Evolutionary conservation across 1,140 invertebrate genomes (phyloP).

Genomic region (Lerema accius): DNA sequence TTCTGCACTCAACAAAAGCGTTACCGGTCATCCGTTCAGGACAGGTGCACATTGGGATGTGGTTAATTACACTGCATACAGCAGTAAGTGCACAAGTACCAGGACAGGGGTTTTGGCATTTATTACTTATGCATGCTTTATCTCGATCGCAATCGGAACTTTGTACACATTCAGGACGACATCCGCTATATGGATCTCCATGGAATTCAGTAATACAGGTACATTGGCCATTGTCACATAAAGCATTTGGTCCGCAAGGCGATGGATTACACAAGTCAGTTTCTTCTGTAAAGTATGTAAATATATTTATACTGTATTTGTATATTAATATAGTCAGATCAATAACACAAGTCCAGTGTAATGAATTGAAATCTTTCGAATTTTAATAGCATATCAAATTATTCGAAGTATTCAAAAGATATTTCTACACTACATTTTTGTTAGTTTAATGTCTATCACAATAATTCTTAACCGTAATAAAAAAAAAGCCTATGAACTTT

Average conservation of each 20-base stretch:
- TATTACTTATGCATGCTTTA: conserved; percentile 88
- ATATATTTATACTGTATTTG: conserved; percentile 28
- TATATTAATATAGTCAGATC: not conserved
- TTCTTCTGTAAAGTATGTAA: conserved; percentile 60
- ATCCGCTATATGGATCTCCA: conserved; percentile 88
- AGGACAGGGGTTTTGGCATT: conserved; percentile 89
- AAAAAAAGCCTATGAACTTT: too few relatives aligned
- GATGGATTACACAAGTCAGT: conserved; percentile 84
- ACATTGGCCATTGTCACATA: conserved; percentile 90
- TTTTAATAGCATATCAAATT: too few relatives aligned
- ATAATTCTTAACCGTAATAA: too few relatives aligned
- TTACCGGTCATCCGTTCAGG: conserved; percentile 87
- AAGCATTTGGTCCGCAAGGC: conserved; percentile 88
- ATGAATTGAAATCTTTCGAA: too few relatives aligned
- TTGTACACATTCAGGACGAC: conserved; percentile 87
- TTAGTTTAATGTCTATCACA: not conserved
- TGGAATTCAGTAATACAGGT: conserved; percentile 89
- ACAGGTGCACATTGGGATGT: conserved; percentile 89
- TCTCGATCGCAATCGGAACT: conserved; percentile 88
- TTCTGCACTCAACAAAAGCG: conserved; percentile 86
- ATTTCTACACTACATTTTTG: too few relatives aligned
- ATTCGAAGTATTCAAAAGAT: too few relatives aligned
- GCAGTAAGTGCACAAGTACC: conserved; percentile 89
- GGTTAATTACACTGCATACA: conserved; percentile 88
- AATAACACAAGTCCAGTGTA: too few relatives aligned